Percentiles rank a stretch among this genome's conserved stretches.
Conservation (phyloP, 1,140 invertebrate species). For the Drosophila ogumai region DNA sequence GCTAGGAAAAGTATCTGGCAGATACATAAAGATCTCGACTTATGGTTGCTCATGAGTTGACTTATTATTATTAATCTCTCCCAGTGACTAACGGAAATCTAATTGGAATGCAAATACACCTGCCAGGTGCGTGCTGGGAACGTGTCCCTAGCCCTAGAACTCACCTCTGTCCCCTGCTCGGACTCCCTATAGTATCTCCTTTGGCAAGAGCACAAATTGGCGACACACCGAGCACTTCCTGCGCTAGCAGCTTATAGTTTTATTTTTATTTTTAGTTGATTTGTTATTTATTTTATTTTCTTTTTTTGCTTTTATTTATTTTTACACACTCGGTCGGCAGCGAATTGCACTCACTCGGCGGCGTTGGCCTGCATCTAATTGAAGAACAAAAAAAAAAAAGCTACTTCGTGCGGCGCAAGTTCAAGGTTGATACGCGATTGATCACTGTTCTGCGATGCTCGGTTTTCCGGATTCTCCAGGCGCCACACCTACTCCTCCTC, state of each 20-base stretch:
- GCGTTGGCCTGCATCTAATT: conserved; percentile 40
- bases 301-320: conserved; percentile 27
- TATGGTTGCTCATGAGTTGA: background rate
- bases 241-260: conserved; percentile 24
- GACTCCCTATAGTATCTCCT: conserved; percentile 35
- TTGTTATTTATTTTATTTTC: conserved; percentile 5
- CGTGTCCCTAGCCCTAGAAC: conserved; percentile 6
- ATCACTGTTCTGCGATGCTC: background rate
- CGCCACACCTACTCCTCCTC: background rate
- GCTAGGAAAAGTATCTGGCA: background rate
- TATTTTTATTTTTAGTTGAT: conserved; percentile 7
- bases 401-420: conserved; percentile 10
- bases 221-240: conserved; percentile 26
- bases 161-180: conserved; percentile 5
- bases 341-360: conserved; percentile 26
- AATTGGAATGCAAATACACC: background rate
- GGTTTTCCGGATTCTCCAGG: background rate
- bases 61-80: background rate
- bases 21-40: background rate
- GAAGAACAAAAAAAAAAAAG: conserved; percentile 10
- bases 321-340: conserved; percentile 19
- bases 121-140: conserved; percentile 33
- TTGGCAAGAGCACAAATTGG: conserved; percentile 65
- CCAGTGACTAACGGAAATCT: background rate
- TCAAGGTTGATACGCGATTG: conserved; percentile 26